Evolutionary conservation across 1,140 invertebrate species (phyloP).

Genomic region (Tachypleus tridentatus): DNA sequence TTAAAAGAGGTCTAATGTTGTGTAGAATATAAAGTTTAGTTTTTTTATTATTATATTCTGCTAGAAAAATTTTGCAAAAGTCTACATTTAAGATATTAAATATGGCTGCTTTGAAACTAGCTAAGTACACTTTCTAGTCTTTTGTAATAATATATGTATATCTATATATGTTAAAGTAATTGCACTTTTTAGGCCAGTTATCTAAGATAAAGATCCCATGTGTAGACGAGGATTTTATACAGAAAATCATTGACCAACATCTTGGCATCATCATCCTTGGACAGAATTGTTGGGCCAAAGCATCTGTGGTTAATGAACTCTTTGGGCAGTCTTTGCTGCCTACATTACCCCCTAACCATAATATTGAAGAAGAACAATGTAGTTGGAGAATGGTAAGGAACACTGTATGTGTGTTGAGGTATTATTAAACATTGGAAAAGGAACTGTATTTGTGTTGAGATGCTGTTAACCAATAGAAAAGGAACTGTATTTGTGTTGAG

Average conservation of each 20-base stretch:
- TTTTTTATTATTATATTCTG: too few species aligned
- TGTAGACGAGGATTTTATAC: slow-evolving; percentile 34
- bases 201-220: slow-evolving; percentile 29
- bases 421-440: too few species aligned
- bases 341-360: slow-evolving; percentile 20
- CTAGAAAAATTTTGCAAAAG: not conserved
- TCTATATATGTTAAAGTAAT: too few species aligned
- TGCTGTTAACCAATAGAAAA: too few species aligned
- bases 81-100: not conserved
- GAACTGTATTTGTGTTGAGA: too few species aligned
- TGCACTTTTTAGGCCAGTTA: slow-evolving; percentile 30
- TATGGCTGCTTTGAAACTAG: not conserved
- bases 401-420: too few species aligned
- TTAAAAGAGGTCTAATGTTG: too few species aligned
- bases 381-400: slow-evolving; percentile 19
- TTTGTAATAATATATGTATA: too few species aligned
- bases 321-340: slow-evolving; percentile 52
- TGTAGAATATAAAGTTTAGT: too few species aligned
- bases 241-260: slow-evolving; percentile 32
- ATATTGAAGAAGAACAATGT: slow-evolving; percentile 10
- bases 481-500: too few species aligned
- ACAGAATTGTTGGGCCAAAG: slow-evolving; percentile 52
- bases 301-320: slow-evolving; percentile 55
- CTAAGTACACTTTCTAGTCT: not conserved
- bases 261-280: slow-evolving; percentile 51